These are phyloP conservation scores for Chamaea fasciata DNA, from an alignment of 2,113 vertebrate species.

Conservation along the genomic window DNA sequence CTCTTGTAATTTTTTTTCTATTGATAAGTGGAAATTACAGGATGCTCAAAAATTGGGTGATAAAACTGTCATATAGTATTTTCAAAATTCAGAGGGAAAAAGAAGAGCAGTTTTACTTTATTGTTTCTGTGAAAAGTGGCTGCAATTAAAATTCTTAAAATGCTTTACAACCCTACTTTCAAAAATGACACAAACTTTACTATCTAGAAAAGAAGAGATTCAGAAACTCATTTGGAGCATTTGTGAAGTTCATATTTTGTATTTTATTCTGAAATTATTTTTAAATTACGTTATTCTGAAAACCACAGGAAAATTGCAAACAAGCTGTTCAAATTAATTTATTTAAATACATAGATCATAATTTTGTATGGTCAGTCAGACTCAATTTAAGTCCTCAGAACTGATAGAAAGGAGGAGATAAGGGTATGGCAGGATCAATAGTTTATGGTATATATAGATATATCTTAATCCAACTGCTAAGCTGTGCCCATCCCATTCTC, in stretches of 20 bases:
- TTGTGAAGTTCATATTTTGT: background rate
- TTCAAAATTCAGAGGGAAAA: background rate
- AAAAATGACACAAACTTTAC: background rate
- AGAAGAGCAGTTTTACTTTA: background rate
- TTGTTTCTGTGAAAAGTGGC: background rate
- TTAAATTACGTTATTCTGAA: background rate
- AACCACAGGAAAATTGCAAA: background rate
- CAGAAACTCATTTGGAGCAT: background rate
- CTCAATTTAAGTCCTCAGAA: background rate
- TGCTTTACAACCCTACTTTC: background rate
- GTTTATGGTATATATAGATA: background rate
- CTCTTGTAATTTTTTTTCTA: background rate
- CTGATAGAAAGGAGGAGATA: background rate
- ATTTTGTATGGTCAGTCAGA: background rate
- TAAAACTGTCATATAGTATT: background rate
- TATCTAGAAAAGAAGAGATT: background rate
- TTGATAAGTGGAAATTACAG: background rate
- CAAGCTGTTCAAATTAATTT: background rate
- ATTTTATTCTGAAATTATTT: background rate
- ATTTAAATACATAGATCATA: background rate
- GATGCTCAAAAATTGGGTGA: slow-evolving; percentile 11
- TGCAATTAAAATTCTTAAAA: background rate
- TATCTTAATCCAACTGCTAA: background rate
- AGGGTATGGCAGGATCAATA: background rate
- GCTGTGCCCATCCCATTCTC: background rate